Base-by-base conservation (phyloP, 2,888 invertebrate genomes). In the Agriopis aurantiaria region DNA sequence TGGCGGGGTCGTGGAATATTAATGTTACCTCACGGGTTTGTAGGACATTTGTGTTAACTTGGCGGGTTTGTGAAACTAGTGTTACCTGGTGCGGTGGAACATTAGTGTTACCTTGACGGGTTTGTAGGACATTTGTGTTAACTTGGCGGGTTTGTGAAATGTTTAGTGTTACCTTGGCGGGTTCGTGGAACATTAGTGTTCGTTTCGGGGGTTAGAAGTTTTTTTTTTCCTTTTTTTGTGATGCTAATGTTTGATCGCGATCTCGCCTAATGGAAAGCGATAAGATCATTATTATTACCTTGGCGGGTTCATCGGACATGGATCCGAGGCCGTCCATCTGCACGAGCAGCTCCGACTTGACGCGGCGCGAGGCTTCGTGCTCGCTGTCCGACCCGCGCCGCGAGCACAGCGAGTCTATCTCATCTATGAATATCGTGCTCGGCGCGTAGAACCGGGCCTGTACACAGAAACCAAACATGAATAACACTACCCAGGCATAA, bases 401-500 rank as follows among this genome's bases (percentile, higher is more conserved):
- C 17, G 99, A 99, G 88, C 99, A 99, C 73, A 99, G 93, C 41
- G 99, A 99, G 95, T 99, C 99, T 73, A 99, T 99, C 95, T 99
- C 99, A 92, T 99, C 99, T 71, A 99, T 98, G 91, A 99, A 99
- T 82, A 99, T 99, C 68, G 99, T 99, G 84, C 98, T 98, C 7
- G 99, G 99, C 69, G 99, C 99, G 95, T 99, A 99, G 95, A 98
- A 99, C 78, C 99, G 96, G 3, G 99, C 99, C 98, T 98, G 89
- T 8, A 91, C 72, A 68, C 11, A 67, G 52, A 40, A 33, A 55
- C 8, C 41, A 40, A 5, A 45, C 12, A 0, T 23, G 1, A 1
- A 51, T 8, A 3, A 49, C 5, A 33, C 12, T 11, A 12, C 10
- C 23, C 11, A 10, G 23, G 9, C 11, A 1, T 45, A 5, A 33